Percentiles rank a stretch among this genome's conserved stretches.
Evolutionary conservation across 2,113 vertebrate species (phyloP).

Genomic region (Poecile atricapillus): DNA sequence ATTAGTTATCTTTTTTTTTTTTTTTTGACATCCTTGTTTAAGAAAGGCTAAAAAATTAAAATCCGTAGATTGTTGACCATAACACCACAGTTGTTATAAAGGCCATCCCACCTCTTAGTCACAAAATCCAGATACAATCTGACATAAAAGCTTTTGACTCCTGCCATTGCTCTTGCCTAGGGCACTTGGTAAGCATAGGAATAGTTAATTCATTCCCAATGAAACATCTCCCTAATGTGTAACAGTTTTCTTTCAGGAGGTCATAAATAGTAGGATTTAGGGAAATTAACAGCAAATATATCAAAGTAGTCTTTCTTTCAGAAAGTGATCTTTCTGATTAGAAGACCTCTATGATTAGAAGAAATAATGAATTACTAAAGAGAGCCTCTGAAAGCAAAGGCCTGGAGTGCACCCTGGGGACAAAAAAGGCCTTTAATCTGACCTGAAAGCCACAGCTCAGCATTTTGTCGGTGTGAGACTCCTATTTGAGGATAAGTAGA

Average conservation of each 20-base stretch:
- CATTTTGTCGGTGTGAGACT: neutral
- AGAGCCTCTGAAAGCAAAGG: neutral
- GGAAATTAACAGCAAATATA: neutral
- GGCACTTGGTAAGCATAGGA: neutral
- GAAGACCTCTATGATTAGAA: neutral
- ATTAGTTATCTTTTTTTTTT: neutral
- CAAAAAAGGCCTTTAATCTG: neutral
- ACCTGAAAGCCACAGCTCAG: neutral
- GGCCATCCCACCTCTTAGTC: neutral
- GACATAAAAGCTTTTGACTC: too few relatives aligned
- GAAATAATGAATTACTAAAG: neutral
- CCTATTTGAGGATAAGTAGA: fast-evolving
- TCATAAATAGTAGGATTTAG: neutral
- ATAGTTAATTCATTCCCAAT: neutral
- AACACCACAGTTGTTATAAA: neutral
- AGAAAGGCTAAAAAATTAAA: neutral
- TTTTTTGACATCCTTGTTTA: neutral
- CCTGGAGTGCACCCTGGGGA: neutral
- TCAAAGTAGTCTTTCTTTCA: neutral
- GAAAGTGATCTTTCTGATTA: neutral
- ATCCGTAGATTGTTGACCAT: neutral
- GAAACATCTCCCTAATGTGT: neutral
- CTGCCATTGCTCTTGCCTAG: neutral
- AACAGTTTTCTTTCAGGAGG: neutral
- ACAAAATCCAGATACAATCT: neutral